Evolutionary conservation across 2,797 vertebrate species (phyloP).

Genomic region (Chelon labrosus): DNA sequence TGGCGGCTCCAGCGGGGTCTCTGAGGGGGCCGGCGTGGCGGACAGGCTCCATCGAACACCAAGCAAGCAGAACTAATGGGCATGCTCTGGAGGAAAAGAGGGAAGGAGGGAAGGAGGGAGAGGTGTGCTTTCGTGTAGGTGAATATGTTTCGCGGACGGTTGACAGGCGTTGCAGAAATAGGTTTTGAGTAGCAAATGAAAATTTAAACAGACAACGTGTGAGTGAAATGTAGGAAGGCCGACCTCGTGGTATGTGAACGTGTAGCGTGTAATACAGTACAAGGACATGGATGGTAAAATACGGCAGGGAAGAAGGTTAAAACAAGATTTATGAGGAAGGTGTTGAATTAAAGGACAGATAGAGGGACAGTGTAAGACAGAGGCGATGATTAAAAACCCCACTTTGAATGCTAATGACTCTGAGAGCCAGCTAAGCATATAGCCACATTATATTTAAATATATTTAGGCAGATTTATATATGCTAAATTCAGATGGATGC

Average conservation of each 20-base stretch:
- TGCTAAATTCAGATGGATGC: conserved; percentile 18
- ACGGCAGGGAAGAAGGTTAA: conserved; percentile 27
- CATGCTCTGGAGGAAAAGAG: conserved; percentile 62
- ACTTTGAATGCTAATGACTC: conserved; percentile 39
- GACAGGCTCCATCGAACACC: conserved; percentile 77
- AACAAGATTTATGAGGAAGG: conserved; percentile 39
- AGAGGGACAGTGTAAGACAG: conserved; percentile 9
- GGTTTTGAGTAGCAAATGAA: conserved; percentile 9
- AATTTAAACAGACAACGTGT: neutral
- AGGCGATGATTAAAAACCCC: conserved; percentile 26
- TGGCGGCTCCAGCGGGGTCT: conserved; percentile 57
- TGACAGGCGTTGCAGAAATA: conserved; percentile 14
- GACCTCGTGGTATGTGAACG: neutral
- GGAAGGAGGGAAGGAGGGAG: conserved; percentile 18
- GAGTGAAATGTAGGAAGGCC: neutral
- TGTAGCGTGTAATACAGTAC: conserved; percentile 19
- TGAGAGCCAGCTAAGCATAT: conserved; percentile 1
- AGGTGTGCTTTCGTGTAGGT: conserved; percentile 37
- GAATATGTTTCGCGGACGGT: conserved; percentile 28
- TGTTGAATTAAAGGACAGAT: conserved; percentile 31
- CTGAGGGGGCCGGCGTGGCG: conserved; percentile 52
- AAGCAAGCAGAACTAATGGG: conserved; percentile 81
- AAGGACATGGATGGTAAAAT: conserved; percentile 30
- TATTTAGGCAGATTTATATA: conserved; percentile 8
- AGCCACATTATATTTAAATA: conserved; percentile 1